Evolutionary conservation across 2,797 vertebrate species (phyloP).

Genomic region (Valencia hispanica): DNA sequence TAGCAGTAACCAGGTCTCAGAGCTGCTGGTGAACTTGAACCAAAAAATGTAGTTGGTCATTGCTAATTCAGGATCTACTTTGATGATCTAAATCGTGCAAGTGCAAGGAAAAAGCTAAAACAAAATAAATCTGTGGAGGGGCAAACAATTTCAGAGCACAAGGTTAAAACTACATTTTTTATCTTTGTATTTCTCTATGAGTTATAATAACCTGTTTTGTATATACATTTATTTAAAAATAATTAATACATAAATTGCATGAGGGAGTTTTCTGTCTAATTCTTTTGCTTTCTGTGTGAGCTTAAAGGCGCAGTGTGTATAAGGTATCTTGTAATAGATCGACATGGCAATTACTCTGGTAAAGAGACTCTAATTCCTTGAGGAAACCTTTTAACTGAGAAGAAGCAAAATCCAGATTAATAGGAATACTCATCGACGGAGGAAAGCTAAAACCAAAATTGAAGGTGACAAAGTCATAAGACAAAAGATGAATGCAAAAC

Average conservation of each 20-base stretch:
- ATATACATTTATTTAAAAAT: background rate
- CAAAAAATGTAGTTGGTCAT: background rate
- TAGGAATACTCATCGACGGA: conserved; percentile 37
- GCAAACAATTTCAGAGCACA: background rate
- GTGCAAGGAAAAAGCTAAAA: background rate
- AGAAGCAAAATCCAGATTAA: conserved; percentile 44
- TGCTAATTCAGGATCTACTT: background rate
- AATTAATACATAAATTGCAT: background rate
- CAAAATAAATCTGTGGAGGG: background rate
- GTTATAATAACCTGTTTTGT: background rate
- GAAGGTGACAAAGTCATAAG: conserved; percentile 55
- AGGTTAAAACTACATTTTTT: background rate
- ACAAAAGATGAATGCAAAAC: conserved; percentile 52
- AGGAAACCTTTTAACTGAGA: conserved; percentile 26
- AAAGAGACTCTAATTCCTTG: background rate
- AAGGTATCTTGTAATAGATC: background rate
- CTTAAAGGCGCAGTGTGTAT: background rate
- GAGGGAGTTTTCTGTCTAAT: background rate
- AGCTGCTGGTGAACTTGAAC: background rate
- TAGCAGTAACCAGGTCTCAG: background rate
- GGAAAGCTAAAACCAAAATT: conserved; percentile 42
- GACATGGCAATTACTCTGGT: conserved; percentile 14
- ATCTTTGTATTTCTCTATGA: background rate
- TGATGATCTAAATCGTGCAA: background rate
- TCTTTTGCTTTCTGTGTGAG: background rate